Conservation (phyloP, 2,888 invertebrate genomes). For the Eupithecia subfuscata region DNA sequence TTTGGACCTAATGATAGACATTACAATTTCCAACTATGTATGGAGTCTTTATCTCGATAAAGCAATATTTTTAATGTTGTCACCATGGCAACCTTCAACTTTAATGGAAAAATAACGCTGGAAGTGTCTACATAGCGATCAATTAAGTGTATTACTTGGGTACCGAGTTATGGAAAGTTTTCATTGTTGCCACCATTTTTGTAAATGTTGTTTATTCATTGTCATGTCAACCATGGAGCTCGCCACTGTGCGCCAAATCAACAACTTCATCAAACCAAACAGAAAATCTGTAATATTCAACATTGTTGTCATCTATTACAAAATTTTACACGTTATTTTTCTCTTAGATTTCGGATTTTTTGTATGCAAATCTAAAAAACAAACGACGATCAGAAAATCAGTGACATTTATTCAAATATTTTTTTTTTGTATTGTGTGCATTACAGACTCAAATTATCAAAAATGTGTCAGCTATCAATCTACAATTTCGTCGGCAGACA, state of each 20-base stretch:
- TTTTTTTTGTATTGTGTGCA: background rate
- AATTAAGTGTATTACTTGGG: background rate
- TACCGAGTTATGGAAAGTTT: background rate
- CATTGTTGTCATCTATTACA: slow-evolving; percentile 2
- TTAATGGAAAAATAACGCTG: background rate
- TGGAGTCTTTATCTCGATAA: background rate
- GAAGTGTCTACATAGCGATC: background rate
- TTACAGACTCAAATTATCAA: background rate
- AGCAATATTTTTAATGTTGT: background rate
- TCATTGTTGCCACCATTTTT: background rate
- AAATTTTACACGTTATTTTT: background rate
- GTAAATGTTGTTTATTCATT: background rate
- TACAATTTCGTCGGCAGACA: background rate
- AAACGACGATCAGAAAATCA: background rate
- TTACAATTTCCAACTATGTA: background rate
- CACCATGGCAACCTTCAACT: background rate
- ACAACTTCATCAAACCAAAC: background rate
- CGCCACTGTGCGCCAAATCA: background rate
- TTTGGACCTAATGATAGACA: background rate
- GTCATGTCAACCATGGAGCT: background rate
- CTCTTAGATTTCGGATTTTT: slow-evolving; percentile 6
- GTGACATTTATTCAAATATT: background rate
- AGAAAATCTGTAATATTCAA: background rate
- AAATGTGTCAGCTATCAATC: background rate
- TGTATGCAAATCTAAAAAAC: background rate